Conservation (phyloP, 2,888 invertebrate species). For the Volucella inanis region DNA sequence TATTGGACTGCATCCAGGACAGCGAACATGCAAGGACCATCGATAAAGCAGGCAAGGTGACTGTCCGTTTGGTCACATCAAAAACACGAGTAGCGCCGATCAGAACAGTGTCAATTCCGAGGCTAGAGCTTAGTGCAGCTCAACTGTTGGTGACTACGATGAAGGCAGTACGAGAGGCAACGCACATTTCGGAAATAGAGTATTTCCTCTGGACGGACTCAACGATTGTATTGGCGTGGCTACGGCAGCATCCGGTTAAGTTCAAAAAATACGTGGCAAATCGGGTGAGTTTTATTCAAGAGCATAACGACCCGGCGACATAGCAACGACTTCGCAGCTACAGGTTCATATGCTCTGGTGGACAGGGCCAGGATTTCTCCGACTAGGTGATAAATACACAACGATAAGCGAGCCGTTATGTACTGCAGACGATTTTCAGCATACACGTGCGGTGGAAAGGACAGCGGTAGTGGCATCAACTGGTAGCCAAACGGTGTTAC, state of each 20-base stretch:
- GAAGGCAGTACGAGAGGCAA: conserved; percentile 31
- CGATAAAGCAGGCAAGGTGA: conserved; percentile 6
- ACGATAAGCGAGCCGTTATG: conserved; percentile 15
- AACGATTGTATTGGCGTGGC: conserved; percentile 30
- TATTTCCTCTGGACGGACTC: conserved; percentile 39
- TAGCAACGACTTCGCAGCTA: conserved; percentile 33
- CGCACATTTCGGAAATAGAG: conserved; percentile 11
- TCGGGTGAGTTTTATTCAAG: conserved; percentile 34
- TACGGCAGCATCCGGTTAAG: background rate
- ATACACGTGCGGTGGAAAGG: conserved; percentile 15
- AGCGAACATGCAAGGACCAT: conserved; percentile 21
- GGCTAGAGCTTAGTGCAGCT: conserved; percentile 34
- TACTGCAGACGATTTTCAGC: conserved; percentile 13
- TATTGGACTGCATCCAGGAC: conserved; percentile 30
- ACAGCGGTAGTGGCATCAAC: conserved; percentile 27
- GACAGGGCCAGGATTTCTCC: conserved; percentile 30
- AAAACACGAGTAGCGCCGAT: conserved; percentile 17
- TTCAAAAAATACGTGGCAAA: conserved; percentile 37
- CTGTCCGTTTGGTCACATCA: conserved; percentile 12
- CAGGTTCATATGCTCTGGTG: conserved; percentile 42
- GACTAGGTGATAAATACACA: background rate
- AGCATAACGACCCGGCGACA: conserved; percentile 13
- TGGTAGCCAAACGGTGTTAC: background rate
- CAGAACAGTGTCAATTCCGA: conserved; percentile 15
- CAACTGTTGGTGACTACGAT: conserved; percentile 36